Base-by-base conservation (phyloP, 2,113 vertebrate species). In the Aldabrachelys gigantea region DNA sequence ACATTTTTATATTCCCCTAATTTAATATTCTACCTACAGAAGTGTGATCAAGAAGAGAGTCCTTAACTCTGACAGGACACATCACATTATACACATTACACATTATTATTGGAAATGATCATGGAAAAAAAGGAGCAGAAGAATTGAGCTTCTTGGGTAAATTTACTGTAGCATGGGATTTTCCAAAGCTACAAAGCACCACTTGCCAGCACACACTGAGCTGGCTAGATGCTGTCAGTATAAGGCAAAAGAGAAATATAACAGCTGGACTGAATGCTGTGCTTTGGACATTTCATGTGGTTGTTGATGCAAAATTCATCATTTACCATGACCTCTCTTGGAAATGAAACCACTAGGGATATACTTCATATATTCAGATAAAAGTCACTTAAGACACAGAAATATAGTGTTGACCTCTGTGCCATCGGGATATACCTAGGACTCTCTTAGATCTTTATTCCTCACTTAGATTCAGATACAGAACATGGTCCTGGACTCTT, bases 81-180 rank as follows among this genome's bases (percentile, higher is more conserved):
- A 96, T 97, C 97, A 96, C 96, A 97, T 97, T 97, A 97, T 96
- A 96, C 96, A 96, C 96, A 97, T 97, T 97, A 97, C 96, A 96
- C 65, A 96, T 97, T 97, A 96, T 97, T 97, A 96, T 96, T 95
- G 96, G 96, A 97, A 97, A 97, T 96, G 94, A 96, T 96, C 97
- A 96, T 97, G 96, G 47, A 88, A 95, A 62, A 29, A 95, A 93
- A 31, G 85, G 53, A 97, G 96, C 50, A 97, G 94, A 96, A 87
- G 35, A 53, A 54, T 6, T 41, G 16, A 12, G 53, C 69, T 84
- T 72, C 62, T 44, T 69, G 82, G 50, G 31, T 25, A 79, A 76
- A 65, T 92, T 92, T 94, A 86, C 38, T 83, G 84, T 91, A 85
- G 41, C 35, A 14, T 75, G 47, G 88, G 87, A 17, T 41, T 62